Base-by-base conservation (phyloP, 2,113 vertebrate genomes). In the Macrotis lagotis region DNA sequence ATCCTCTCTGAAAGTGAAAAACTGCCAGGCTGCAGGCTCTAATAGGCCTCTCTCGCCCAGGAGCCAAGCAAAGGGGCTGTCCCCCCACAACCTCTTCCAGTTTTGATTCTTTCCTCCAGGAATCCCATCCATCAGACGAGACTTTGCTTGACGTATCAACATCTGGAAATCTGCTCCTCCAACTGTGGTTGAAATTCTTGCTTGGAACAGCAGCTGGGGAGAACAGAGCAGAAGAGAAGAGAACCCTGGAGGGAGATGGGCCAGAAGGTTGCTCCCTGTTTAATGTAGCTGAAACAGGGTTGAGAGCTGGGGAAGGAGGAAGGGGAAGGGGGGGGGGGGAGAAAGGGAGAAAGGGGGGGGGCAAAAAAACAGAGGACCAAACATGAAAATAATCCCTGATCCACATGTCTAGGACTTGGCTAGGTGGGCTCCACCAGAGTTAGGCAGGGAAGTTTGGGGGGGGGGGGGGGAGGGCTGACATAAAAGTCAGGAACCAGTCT, bases 161-260 rank as follows among this genome's bases (percentile, higher is more conserved):
- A 53, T 94, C 51, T 48, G 92, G 90, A 97, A 97, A 95, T 31
- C 0, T 0, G 89, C 94, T 52, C 89, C 95, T 66, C 88, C 90
- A 96, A 96, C 94, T 96, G 96, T 90, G 92, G 59, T 48, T 97
- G 25, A 88, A 97, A 95, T 95, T 11, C 25, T 74, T 95, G 92
- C 97, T 93, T 93, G 47, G 26, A 97, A 51, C 95, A 93, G 91
- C 24, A 92, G 51, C 11, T 94, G 66, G 66, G n/a, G 44, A 83
- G 66, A 19, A 7, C 19, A 8, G n/a, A 24, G 19, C 66, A 83
- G 66, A 83, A 44, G 5, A n/a, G 37, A 44, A 83, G 66, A 83
- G n/a, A 83, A 44, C 37, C n/a, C 66, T 83, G 66, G 66, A 44
- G 66, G 66, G n/a, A 83, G 66, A 44, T 44, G 66, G 66, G 66